These are phyloP conservation scores for Xestia ashworthii DNA, from an alignment of 2,888 invertebrate genomes.

Conservation along the genomic window DNA sequence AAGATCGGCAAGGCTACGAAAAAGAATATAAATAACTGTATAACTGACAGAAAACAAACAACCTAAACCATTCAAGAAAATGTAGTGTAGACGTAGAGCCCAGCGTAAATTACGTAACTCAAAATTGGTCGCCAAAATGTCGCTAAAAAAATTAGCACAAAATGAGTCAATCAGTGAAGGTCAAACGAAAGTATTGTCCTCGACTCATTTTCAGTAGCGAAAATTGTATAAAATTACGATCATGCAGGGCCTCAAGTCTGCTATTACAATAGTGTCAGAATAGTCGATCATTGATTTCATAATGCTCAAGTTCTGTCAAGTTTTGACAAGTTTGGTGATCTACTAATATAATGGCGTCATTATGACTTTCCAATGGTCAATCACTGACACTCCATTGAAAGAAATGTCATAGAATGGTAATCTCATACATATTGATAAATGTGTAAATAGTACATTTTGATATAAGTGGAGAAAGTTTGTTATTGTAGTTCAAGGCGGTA, in stretches of 20 bases:
- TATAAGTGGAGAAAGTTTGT: too few species aligned
- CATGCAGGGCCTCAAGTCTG: background rate
- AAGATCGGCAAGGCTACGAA: background rate
- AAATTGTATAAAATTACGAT: background rate
- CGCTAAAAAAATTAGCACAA: fast-evolving
- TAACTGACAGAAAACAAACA: background rate
- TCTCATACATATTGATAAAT: too few species aligned
- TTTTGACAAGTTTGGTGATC: too few species aligned
- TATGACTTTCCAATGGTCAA: too few species aligned
- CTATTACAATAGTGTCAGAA: too few species aligned
- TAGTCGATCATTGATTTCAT: too few species aligned
- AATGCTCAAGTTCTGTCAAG: too few species aligned
- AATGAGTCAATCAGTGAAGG: background rate
- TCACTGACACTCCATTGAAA: too few species aligned
- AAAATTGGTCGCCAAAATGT: background rate
- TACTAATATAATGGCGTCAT: too few species aligned
- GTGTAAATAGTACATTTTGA: too few species aligned
- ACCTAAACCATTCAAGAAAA: background rate
- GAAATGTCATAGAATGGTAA: too few species aligned
- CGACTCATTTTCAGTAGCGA: background rate
- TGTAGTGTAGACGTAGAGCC: background rate
- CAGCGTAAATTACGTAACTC: background rate
- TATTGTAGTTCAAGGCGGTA: too few species aligned
- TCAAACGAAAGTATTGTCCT: background rate
- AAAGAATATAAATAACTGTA: background rate